Conservation (phyloP, 1,140 invertebrate genomes). For the Arctopsyche grandis region DNA sequence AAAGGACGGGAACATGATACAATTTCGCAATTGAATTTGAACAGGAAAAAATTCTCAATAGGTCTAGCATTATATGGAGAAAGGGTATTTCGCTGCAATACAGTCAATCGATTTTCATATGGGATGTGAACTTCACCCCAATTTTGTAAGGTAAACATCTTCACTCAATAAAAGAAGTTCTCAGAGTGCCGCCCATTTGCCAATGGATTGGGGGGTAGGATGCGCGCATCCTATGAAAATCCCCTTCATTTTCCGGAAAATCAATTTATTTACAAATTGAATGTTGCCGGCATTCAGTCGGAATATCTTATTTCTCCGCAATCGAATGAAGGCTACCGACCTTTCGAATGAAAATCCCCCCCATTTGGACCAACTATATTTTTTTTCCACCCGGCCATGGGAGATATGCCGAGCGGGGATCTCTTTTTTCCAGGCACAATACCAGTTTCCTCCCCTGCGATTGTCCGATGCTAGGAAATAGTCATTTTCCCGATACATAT, state of each 20-base stretch:
- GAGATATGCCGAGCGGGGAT: neutral
- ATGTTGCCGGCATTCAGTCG: constrained; percentile 41
- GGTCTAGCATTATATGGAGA: no score
- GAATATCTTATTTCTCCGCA: constrained; percentile 39
- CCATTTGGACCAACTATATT: constrained; percentile 32
- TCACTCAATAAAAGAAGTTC: constrained; percentile 33
- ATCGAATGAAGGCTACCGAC: constrained; percentile 34
- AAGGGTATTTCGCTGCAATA: no score
- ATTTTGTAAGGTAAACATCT: constrained; percentile 34
- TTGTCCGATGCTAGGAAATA: neutral
- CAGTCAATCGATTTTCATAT: constrained; percentile 20
- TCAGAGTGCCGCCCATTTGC: constrained; percentile 6
- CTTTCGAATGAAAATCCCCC: constrained; percentile 31
- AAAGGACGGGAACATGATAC: no score
- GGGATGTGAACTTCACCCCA: constrained; percentile 13
- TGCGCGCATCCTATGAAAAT: constrained; percentile 4
- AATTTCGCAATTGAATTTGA: no score
- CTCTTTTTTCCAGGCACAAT: constrained; percentile 6
- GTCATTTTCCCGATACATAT: neutral
- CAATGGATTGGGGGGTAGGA: neutral
- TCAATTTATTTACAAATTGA: constrained; percentile 51
- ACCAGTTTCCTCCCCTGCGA: neutral
- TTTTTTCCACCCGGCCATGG: constrained; percentile 11
- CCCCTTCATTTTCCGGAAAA: constrained; percentile 44
- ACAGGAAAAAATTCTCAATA: no score